Conservation (phyloP, 2,797 vertebrate genomes). For the Acanthurus leucopareius region DNA sequence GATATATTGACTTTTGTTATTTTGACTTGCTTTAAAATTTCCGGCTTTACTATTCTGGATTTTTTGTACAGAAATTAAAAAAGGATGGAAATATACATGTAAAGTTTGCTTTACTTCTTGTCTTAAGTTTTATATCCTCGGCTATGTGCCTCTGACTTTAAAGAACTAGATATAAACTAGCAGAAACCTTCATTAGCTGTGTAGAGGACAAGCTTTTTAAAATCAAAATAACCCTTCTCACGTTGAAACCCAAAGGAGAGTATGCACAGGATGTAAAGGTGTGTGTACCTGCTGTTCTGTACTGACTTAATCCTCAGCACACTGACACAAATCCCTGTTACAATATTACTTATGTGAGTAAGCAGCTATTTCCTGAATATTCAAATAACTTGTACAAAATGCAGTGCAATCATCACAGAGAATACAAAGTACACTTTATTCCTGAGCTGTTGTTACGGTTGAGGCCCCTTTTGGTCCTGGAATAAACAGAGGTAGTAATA, state of each 20-base stretch:
- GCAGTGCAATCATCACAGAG: not conserved
- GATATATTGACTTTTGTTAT: too few species aligned
- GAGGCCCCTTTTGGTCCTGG: constrained; percentile 3
- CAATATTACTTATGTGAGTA: not conserved
- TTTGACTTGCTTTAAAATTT: too few species aligned
- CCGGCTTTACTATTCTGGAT: too few species aligned
- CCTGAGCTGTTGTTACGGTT: constrained; percentile 4
- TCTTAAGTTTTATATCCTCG: not conserved
- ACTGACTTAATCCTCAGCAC: not conserved
- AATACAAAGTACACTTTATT: not conserved
- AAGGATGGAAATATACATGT: not conserved
- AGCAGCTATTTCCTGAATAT: not conserved
- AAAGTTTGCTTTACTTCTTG: too few species aligned
- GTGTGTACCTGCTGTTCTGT: too few species aligned
- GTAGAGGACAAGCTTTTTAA: not conserved
- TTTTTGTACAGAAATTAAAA: not conserved
- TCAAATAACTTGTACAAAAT: not conserved
- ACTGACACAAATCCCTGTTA: not conserved
- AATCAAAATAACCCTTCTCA: not conserved
- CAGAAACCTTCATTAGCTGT: not conserved
- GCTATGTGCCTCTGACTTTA: not conserved
- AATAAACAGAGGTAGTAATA: constrained; percentile 20
- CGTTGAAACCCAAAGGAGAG: not conserved
- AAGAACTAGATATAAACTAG: not conserved
- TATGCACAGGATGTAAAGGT: not conserved